A percentile compares a stretch with the other conserved stretches of the same genome.
Evolutionary conservation across 2,797 vertebrate genomes (phyloP).

Genomic region (Momotus momota): DNA sequence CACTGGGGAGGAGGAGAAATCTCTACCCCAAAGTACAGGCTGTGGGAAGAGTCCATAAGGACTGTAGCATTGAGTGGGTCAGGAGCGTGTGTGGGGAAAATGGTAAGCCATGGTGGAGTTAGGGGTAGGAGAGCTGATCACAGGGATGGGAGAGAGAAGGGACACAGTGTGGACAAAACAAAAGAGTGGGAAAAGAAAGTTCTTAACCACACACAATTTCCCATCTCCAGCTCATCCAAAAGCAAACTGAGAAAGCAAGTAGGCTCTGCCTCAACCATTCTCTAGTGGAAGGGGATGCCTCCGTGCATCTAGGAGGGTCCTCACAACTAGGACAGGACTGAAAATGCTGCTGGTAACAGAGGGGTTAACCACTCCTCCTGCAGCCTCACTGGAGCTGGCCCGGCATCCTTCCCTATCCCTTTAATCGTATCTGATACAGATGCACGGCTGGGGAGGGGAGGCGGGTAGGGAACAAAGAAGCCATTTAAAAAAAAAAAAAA

Average conservation of each 20-base stretch:
- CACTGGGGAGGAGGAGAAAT: neutral
- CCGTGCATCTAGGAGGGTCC: neutral
- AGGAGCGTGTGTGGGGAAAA: neutral
- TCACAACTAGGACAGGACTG: neutral
- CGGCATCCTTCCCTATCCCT: slow-evolving; percentile 72
- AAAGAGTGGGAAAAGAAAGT: neutral
- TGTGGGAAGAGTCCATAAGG: neutral
- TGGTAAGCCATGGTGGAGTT: neutral
- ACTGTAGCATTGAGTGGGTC: neutral
- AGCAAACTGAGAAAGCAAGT: neutral
- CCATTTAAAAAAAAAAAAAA: slow-evolving; percentile 74
- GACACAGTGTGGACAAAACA: neutral
- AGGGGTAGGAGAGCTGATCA: neutral
- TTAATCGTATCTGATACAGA: slow-evolving; percentile 86
- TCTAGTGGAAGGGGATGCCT: neutral
- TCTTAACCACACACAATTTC: neutral
- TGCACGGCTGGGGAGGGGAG: slow-evolving; percentile 61
- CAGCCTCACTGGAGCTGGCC: slow-evolving; percentile 47
- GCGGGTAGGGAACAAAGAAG: slow-evolving; percentile 79
- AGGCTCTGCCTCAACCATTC: neutral
- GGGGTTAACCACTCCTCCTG: slow-evolving; percentile 72
- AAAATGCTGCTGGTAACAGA: slow-evolving; percentile 31
- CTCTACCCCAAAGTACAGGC: neutral
- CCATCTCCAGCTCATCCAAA: neutral
- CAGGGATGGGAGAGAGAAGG: neutral